A percentile compares a stretch with the other conserved stretches of the same genome.
Evolutionary conservation across 2,888 invertebrate species (phyloP).

Genomic region (Hybos culiciformis): DNA sequence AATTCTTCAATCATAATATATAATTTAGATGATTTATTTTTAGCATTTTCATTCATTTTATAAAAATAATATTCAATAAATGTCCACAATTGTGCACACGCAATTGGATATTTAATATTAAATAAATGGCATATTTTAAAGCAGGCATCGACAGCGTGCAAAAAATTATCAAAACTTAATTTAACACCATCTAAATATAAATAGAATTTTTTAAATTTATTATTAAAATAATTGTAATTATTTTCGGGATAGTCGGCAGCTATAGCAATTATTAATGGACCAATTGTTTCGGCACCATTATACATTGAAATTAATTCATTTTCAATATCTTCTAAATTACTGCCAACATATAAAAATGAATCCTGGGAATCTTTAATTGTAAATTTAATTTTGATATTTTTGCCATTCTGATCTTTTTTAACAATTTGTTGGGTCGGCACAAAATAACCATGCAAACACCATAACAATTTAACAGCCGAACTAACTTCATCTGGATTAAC

Average conservation of each 20-base stretch:
- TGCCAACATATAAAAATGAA: conserved; percentile 5
- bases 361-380: conserved; percentile 10
- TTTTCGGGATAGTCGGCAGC: no score
- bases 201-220: conserved; percentile 3
- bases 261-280: conserved; percentile 1
- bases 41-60: conserved; percentile 6
- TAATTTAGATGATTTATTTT: not conserved
- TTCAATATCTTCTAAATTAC: conserved; percentile 6
- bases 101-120: conserved; percentile 6
- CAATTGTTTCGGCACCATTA: not conserved
- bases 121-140: conserved; percentile 8
- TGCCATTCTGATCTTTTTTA: conserved; percentile 1
- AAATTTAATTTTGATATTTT: conserved; percentile 2
- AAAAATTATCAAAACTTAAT: conserved; percentile 2
- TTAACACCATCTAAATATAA: conserved; percentile 6
- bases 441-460: not conserved
- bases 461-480: no score
- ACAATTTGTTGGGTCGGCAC: conserved; percentile 4
- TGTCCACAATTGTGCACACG: conserved; percentile 2
- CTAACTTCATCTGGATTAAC: no score
- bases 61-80: conserved; percentile 8
- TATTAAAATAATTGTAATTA: no score
- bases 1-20: no score
- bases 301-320: conserved; percentile 8
- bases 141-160: not conserved